Base-by-base conservation (phyloP, 2,113 vertebrate genomes). In the Notothenia coriiceps region DNA sequence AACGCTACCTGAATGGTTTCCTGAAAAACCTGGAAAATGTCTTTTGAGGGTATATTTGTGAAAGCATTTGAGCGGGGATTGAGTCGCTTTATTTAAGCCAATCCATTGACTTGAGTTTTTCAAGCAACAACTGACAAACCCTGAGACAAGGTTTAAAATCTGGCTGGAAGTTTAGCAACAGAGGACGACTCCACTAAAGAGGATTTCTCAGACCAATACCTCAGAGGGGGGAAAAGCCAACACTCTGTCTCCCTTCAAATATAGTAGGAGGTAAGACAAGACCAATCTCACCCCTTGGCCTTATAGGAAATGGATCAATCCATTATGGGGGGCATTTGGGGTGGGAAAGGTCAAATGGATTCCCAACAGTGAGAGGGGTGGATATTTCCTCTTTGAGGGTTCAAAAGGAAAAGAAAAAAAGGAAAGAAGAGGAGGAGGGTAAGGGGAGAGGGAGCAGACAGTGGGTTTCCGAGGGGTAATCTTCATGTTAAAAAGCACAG, bases 401-500 rank as follows among this genome's bases (percentile, higher is more conserved):
- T 82, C 0, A 69, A 64, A 82, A 44, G 35, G 50, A 49, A 71
- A 40, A 2, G 49, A 25, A 51, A 74, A 55, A 66, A 64, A 47
- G 20, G 4, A 47, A 65, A 66, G 7, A 29, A 52, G 20, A 7
- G 43, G 20, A 7, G 43, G 12, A 56, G 29, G 20, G 6, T 7
- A 13, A 47, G 22, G n/a, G 33, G 18, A 57, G 68, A 49, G 33
- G 29, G 20, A 33, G 67, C 13, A 56, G 66, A 78, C 50, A 47
- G 60, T 35, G 60, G 54, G 68, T 57, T 83, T 54, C 62, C 49
- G 52, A 85, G 80, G 68, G 80, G 64, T 91, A 92, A 92, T 91
- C 63, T 80, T 62, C 74, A 87, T 78, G 80, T 81, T 89, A 87
- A 88, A 91, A 88, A 84, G 84, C 82, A 77, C 85, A 76, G 83